Base-by-base conservation (phyloP, 2,797 vertebrate genomes). In the Parauchenoglanis punctatus region DNA sequence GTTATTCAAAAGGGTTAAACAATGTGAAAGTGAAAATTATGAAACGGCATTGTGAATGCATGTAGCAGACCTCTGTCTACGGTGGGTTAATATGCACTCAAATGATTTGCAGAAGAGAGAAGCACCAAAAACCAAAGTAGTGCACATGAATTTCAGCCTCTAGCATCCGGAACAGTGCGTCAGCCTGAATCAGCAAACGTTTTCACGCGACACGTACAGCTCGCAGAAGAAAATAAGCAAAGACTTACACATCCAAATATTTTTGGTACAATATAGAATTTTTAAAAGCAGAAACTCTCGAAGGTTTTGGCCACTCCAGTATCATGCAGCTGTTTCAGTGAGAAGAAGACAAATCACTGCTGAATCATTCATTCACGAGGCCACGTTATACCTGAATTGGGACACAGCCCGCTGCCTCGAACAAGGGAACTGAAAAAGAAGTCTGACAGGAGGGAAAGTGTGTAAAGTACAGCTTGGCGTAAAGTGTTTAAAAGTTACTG, bases 361-460 rank as follows among this genome's bases (percentile, higher is more conserved):
- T 81, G 56, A 59, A 81, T 61, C 31, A 44, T 81, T 81, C 20
- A 44, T 10, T 61, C 35, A 15, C 61, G 59, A 81, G 17, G 18
- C 46, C 58, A 89, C 49, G 40, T 49, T 85, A 49, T 89, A 91
- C 88, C 88, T 91, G 90, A 23, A 87, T 25, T 70, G 83, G 52
- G 56, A 83, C 46, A 35, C 80, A 83, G 86, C 54, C 49, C n/a
- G 59, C 59, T 86, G 80, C 68, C 61, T 61, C 67, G 31, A 84
- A 31, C 61, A 87, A 77, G 7, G 90, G 78, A 68, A 91, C 87
- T 72, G 86, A 80, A 85, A 87, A 65, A 35, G 81, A 61, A 61
- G 87, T 85, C 83, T 85, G 83, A 88, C 28, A 68, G 52, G 12
- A 81, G 46, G 73, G 86, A 88, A 84, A 86, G 76, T 17, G 35